Base-by-base conservation (phyloP, 2,888 invertebrate species). In the Trissonchulus sp. region DNA sequence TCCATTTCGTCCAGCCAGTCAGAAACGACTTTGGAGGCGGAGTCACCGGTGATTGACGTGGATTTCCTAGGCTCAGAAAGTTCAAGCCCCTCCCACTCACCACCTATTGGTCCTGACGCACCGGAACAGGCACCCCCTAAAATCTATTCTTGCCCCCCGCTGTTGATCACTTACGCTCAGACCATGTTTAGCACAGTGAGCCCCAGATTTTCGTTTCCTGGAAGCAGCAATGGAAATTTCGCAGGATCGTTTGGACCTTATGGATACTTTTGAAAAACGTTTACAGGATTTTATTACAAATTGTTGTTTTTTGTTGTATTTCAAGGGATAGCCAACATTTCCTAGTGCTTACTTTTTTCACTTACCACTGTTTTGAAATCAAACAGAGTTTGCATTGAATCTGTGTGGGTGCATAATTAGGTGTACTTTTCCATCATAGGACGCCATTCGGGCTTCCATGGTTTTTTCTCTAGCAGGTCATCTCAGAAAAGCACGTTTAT, bases 141-240 rank as follows among this genome's bases (percentile, higher is more conserved):
- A 34, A 69, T 69, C 8, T 69, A 69, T 34, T 69, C 35, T 34
- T 35, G 71, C 37, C 71, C 71, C 28, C 71, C 71, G 71, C 37
- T 69, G 8, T 65, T 65, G 68, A 34, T 65, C 33, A 65, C 33
- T 15, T 65, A 15, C 33, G 68, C 68, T 65, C 68, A 65, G 68
- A 65, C 33, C 28, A 65, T 65, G 68, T n/a, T 65, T 23, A n/a
- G n/a, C n/a, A n/a, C n/a, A n/a, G 60, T 60, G n/a, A n/a, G 18
- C n/a, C n/a, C 18, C n/a, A 60, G 60, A 60, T n/a, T 60, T 60
- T 23, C 60, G n/a, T 60, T 60, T 60, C 18, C 18, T 60, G 60
- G 60, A n/a, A 18, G n/a, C 18, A 60, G 18, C 60, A 18, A 23
- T 60, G n/a, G n/a, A 60, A 23, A 23, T 60, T 23, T 23, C 60